A percentile compares a stretch with the other conserved stretches of the same genome.
These are phyloP conservation scores for Sebastes taczanowskii DNA, from an alignment of 2,797 vertebrate genomes.

Conservation along the genomic window DNA sequence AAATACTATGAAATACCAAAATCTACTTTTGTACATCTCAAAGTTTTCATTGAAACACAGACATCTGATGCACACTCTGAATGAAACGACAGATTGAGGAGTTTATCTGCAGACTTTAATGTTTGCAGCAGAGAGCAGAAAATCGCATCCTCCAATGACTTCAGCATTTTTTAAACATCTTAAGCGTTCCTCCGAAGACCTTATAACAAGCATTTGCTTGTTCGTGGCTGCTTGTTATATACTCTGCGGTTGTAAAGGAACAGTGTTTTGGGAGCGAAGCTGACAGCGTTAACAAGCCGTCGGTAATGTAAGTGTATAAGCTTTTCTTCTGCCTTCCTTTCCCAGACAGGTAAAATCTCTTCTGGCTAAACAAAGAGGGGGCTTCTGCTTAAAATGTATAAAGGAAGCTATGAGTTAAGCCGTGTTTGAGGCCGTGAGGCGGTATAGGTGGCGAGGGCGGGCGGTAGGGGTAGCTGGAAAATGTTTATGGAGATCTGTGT, in stretches of 20 bases:
- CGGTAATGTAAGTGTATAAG: slow-evolving; percentile 46
- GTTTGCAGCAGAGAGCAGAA: slow-evolving; percentile 36
- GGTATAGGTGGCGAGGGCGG: slow-evolving; percentile 25
- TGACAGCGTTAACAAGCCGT: slow-evolving; percentile 62
- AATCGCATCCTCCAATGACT: slow-evolving; percentile 57
- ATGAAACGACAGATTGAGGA: slow-evolving; percentile 24
- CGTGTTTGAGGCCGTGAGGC: slow-evolving; percentile 42
- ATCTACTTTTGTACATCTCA: slow-evolving; percentile 10
- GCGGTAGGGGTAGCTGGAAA: slow-evolving; percentile 40
- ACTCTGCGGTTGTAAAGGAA: slow-evolving; percentile 40
- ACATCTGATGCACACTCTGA: slow-evolving; percentile 5
- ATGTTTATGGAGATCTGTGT: slow-evolving; percentile 74
- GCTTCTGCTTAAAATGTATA: slow-evolving; percentile 48
- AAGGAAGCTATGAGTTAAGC: slow-evolving; percentile 45
- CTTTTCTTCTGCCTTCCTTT: slow-evolving; percentile 48
- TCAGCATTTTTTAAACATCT: slow-evolving; percentile 51
- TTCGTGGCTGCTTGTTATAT: slow-evolving; percentile 58
- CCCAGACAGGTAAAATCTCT: slow-evolving; percentile 54
- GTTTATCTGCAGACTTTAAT: slow-evolving; percentile 46
- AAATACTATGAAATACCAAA: background rate
- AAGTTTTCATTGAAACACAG: background rate
- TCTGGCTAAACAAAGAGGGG: slow-evolving; percentile 37
- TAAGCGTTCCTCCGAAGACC: slow-evolving; percentile 59
- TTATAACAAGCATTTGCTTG: slow-evolving; percentile 57
- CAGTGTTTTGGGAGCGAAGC: slow-evolving; percentile 36